Evolutionary conservation across 64 coral and sea anemone species (phyloP), one percentile per base, ranked within the genome.

Genomic region (Pachyseris speciosa): DNA sequence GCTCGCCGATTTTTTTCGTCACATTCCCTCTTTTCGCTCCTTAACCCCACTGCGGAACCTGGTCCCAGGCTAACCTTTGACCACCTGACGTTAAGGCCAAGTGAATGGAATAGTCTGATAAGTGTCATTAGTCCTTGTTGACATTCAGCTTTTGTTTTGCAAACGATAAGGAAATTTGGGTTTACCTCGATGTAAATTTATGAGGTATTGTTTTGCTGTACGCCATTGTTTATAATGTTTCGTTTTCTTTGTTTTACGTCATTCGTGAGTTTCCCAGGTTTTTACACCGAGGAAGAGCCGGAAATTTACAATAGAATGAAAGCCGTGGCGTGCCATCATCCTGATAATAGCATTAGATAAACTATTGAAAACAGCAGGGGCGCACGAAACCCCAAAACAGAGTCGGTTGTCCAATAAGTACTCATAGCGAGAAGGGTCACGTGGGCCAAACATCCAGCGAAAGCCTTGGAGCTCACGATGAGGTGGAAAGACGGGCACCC

Each of bases 101-200:
- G 76, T 3, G 10, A 80, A 57, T 80, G 49, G 5, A 80, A 49
- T 25, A 80, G 26, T 7, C 24, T 32, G 76, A 80, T 80, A 39
- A 80, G 76, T 1, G 76, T 37, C 22, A 80, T 0, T n/a, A 80
- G 76, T 5, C 76, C 76, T 24, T 39, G 45, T 39, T 80, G 48
- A 39, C 76, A 80, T 43, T 57, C 76, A 24, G 27, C 76, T 7
- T 58, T 12, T 6, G 76, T 80, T 8, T 32, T 80, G 50, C 76
- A 47, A 24, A 83, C 29, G 52, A 83, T 83, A n/a, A 83, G 79
- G 29, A 83, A 83, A 39, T 83, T 55, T n/a, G n/a, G n/a, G n/a
- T n/a, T n/a, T n/a, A n/a, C n/a, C n/a, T n/a, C n/a, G n/a, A n/a
- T n/a, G n/a, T n/a, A n/a, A n/a, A n/a, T n/a, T n/a, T n/a, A n/a